Base-by-base conservation (phyloP, 2,113 vertebrate species). In the Eubucco bourcierii region DNA sequence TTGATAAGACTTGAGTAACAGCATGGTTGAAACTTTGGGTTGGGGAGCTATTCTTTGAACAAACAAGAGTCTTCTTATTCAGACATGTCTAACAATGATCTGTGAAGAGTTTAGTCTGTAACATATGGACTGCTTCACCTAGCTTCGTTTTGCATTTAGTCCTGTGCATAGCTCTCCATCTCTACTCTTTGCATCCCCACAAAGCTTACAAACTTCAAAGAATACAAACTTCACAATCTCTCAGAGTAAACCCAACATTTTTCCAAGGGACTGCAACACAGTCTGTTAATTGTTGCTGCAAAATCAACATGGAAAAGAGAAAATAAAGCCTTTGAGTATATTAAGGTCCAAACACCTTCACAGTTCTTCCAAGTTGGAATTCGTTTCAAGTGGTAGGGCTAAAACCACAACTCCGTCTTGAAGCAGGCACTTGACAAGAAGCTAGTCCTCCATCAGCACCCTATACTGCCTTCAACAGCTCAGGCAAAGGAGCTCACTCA, bases 1-100 rank as follows among this genome's bases (percentile, higher is more conserved):
- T 70, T 70, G 33, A 33, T 29, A 53, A 75, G 33, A 64, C 79
- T 10, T 33, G 56, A 90, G n/a, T 64, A 95, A 88, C 88, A 90
- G 80, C 58, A 61, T 17, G 64, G 58, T 33, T 71, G 86, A 88
- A 71, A 44, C 60, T 78, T 92, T 53, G 37, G 66, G 37, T 39
- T 68, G 74, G 13, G 44, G 37, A 79, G 28, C 29, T 39, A 10
- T 24, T 88, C 17, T 17, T 92, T 47, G 71, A 80, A 88, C 18
- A 67, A 90, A 71, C 0, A 0, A 65, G 2, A 4, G 3, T 13
- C 9, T 37, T 39, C 25, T 73, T 39, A 84, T 53, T 56, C 15
- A 79, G 13, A 17, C 27, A 33, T 4, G 65, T 39, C 44, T 72
- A 65, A 58, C 5, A 72, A 63, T 21, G 67, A 23, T 66, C 37